These are phyloP conservation scores for Bubo bubo DNA, from an alignment of 2,113 vertebrate species.

Conservation along the genomic window DNA sequence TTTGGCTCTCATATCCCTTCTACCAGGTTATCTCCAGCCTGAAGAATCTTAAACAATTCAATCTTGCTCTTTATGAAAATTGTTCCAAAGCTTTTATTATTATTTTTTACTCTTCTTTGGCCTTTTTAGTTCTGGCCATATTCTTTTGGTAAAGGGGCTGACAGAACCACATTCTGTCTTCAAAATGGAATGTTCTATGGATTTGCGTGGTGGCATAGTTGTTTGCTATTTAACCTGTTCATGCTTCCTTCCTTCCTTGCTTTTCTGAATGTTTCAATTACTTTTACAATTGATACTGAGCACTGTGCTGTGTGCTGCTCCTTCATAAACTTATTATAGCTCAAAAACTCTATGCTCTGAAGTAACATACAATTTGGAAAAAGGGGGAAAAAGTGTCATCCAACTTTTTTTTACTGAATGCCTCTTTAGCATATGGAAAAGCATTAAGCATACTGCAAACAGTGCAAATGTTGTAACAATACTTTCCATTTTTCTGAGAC, in stretches of 20 bases:
- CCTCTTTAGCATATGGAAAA: neutral
- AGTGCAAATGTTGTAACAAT: neutral
- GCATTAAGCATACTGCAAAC: neutral
- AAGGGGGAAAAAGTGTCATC: neutral
- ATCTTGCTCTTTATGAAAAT: neutral
- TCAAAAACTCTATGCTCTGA: neutral
- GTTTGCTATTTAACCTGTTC: neutral
- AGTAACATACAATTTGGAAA: neutral
- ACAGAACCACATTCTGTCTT: neutral
- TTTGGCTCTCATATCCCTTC: neutral
- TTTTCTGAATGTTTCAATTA: neutral
- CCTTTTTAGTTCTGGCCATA: neutral
- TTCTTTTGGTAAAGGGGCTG: neutral
- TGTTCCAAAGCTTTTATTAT: neutral
- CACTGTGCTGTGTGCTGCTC: neutral
- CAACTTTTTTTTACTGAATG: neutral
- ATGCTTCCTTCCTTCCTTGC: neutral
- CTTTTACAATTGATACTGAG: neutral
- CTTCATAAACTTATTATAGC: neutral
- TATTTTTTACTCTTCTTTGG: neutral
- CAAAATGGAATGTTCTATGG: neutral
- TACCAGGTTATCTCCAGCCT: neutral
- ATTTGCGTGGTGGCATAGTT: neutral
- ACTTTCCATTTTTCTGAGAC: neutral
- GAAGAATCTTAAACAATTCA: neutral